Evolutionary conservation across 2,113 vertebrate species (phyloP).

Genomic region (Barnardius zonarius): DNA sequence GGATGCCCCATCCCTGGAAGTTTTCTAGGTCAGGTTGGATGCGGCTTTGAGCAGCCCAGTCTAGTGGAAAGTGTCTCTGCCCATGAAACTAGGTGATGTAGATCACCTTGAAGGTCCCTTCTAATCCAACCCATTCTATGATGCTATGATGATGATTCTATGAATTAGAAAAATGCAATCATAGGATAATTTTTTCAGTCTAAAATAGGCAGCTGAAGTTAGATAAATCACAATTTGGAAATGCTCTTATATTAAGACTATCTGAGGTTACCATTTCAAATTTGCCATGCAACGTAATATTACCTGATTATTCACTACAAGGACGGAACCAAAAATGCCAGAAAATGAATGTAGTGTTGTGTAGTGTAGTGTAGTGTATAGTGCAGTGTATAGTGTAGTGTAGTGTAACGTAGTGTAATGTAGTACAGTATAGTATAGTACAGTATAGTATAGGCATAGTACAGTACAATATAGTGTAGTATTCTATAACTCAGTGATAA

Average conservation of each 20-base stretch:
- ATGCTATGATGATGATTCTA: not conserved
- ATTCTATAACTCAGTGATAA: not conserved
- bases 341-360: not conserved
- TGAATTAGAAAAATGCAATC: not conserved
- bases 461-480: not conserved
- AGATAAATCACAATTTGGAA: not conserved
- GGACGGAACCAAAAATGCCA: not conserved
- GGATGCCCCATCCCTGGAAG: not conserved
- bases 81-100: not conserved
- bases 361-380: not conserved
- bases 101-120: not conserved
- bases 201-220: not conserved
- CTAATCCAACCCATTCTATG: not conserved
- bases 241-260: not conserved
- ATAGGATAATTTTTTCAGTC: not conserved
- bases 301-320: not conserved
- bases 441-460: not conserved
- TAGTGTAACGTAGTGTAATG: not conserved
- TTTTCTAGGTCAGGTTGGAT: not conserved
- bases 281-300: accelerated
- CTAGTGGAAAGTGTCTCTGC: not conserved
- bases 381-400: not conserved
- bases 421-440: not conserved
- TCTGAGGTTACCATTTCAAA: not conserved
- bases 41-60: not conserved